Base-by-base conservation (phyloP, 2,888 invertebrate genomes). In the Volucella zonaria region DNA sequence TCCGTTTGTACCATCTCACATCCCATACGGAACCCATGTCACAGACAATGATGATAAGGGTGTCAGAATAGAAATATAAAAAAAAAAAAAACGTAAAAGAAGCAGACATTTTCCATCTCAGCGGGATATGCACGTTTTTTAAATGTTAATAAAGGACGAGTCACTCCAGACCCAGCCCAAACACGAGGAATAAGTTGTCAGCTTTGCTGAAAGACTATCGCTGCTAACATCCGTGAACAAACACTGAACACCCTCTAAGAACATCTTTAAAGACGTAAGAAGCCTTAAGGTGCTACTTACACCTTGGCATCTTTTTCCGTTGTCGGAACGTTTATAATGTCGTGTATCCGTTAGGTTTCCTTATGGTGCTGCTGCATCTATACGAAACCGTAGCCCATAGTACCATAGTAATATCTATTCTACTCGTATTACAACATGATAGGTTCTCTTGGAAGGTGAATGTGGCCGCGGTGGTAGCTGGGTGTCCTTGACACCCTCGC, bases 271-370 rank as follows among this genome's bases (percentile, higher is more conserved):
- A 59, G 71, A 76, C 71, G 45, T 83, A 75, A 80, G 80, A 59
- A 80, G 75, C 71, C 58, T 67, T 67, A 80, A 83, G 75, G 80
- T 76, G 81, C 11, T 76, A 67, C 76, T 81, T 85, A 76, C 80
- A 76, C 71, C 75, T 67, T 85, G 58, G 14, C 51, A 59, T 75
- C 3, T 71, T 67, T 70, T 79, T 18, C 15, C 51, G 40, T 52
- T 43, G 43, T 15, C 42, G 58, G 38, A 62, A 15, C 52, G 14
- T 70, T 66, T 73, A 66, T 83, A 71, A 80, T 76, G 70, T 68
- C 80, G 43, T 45, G 31, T 31, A 54, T 66, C 43, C 56, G 80
- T 75, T 83, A 83, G 74, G 66, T 75, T 74, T 71, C 49, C 74
- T 23, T 31, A 11, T 64, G 56, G 10, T 47, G 56, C 23, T 12